Percentiles rank a stretch among this genome's conserved stretches.
Conservation (phyloP, 2,888 invertebrate species). For the Strigamia transsilvanica region DNA sequence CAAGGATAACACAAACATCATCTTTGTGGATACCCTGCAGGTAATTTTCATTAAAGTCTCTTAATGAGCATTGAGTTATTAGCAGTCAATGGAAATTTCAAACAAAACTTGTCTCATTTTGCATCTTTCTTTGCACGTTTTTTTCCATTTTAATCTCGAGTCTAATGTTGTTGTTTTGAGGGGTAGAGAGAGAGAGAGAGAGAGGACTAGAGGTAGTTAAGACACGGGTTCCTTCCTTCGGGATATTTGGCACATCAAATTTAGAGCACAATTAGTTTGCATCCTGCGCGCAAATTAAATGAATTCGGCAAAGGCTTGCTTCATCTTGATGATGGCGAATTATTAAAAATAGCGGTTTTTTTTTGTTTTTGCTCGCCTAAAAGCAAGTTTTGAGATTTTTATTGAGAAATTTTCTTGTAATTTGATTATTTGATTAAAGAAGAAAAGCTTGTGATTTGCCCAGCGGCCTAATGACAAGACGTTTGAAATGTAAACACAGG, state of each 20-base stretch:
- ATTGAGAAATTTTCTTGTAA: constrained; percentile 16
- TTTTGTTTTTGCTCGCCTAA: neutral
- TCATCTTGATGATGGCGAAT: neutral
- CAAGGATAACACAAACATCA: constrained; percentile 51
- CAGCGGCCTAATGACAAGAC: constrained; percentile 24
- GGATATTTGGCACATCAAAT: constrained; percentile 52
- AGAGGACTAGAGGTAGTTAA: constrained; percentile 19
- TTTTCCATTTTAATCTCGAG: neutral
- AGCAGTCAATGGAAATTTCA: constrained; percentile 50
- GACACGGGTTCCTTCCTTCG: neutral
- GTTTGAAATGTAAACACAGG: constrained; percentile 29
- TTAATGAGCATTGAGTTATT: constrained; percentile 54
- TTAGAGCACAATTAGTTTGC: constrained; percentile 52
- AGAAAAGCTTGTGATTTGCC: constrained; percentile 27
- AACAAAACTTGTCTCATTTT: constrained; percentile 41
- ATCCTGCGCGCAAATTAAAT: constrained; percentile 40
- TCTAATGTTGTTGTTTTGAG: constrained; percentile 36
- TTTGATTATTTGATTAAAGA: constrained; percentile 43
- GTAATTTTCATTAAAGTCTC: constrained; percentile 54
- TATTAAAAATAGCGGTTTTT: neutral
- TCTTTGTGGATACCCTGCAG: constrained; percentile 46
- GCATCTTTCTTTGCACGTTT: neutral
- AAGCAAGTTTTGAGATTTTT: neutral
- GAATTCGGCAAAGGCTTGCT: neutral
- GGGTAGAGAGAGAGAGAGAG: no score